Evolutionary conservation across 2,888 invertebrate genomes (phyloP).

Genomic region (Pachycephus smyrnensis): DNA sequence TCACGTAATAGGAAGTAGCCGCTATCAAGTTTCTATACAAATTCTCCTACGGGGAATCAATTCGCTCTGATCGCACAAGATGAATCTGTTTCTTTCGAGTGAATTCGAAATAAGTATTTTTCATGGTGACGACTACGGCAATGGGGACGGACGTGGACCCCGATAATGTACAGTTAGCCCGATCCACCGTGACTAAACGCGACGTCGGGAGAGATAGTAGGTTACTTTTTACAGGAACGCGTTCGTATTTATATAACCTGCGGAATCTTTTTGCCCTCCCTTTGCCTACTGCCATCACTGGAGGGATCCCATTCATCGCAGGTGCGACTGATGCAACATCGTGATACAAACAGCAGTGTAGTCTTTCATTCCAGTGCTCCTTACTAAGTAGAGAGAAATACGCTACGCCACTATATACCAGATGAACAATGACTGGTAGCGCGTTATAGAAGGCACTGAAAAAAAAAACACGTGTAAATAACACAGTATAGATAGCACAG

Average conservation of each 20-base stretch:
- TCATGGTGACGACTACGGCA: neutral
- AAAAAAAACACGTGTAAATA: neutral
- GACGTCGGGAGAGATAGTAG: neutral
- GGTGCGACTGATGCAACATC: neutral
- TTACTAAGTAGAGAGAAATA: neutral
- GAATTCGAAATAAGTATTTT: neutral
- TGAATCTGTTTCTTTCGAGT: neutral
- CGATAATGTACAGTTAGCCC: conserved; percentile 10
- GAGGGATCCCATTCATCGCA: neutral
- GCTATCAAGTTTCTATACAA: neutral
- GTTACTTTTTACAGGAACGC: conserved; percentile 9
- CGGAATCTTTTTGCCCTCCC: neutral
- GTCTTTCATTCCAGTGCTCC: neutral
- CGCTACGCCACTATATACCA: neutral
- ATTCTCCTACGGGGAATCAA: neutral
- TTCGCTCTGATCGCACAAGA: neutral
- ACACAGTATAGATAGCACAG: neutral
- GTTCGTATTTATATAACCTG: conserved; percentile 8
- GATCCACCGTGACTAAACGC: conserved; percentile 4
- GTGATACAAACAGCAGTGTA: neutral
- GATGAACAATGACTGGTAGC: neutral
- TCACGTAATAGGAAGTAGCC: neutral
- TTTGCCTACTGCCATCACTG: neutral
- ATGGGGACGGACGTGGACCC: conserved; percentile 1
- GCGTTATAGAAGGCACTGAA: neutral